Percentiles rank a stretch among this genome's conserved stretches.
phyloP scores from a whole-genome alignment of 2,888 invertebrate genomes.

The Agrochola litura region DNA sequence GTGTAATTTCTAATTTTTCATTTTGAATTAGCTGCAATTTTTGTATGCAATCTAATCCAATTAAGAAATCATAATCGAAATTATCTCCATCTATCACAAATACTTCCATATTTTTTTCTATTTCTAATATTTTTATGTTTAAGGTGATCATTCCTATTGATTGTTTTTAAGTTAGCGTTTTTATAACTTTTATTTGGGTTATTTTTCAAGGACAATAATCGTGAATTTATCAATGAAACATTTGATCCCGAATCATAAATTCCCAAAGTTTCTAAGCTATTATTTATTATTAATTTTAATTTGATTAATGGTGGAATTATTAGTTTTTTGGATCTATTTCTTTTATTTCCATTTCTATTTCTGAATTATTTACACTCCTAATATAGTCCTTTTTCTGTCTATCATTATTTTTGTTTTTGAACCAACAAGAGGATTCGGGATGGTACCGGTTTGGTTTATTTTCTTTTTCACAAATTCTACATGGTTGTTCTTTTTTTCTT shows the following conservation, averaged over 20 bases:
- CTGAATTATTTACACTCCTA: constrained; percentile 23
- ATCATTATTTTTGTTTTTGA: constrained; percentile 1
- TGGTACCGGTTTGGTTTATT: constrained; percentile 35
- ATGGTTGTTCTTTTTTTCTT: constrained; percentile 5
- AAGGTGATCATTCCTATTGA: not conserved
- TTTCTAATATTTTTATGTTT: not conserved
- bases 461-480: constrained; percentile 36
- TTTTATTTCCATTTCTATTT: constrained; percentile 16
- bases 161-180: not conserved
- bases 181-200: not conserved
- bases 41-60: no score
- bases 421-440: constrained; percentile 30
- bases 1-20: no score
- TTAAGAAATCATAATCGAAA: no score
- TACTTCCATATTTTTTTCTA: no score
- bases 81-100: no score
- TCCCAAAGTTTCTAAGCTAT: not conserved
- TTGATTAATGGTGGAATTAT: constrained; percentile 54
- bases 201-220: not conserved
- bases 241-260: not conserved
- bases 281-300: not conserved
- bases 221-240: not conserved
- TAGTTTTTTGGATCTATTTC: constrained; percentile 51
- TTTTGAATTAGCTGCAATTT: no score
- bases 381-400: not conserved